Evolutionary conservation across 1,140 invertebrate genomes (phyloP), one percentile per base, ranked within the genome.

Genomic region (Vanessa tameamea): DNA sequence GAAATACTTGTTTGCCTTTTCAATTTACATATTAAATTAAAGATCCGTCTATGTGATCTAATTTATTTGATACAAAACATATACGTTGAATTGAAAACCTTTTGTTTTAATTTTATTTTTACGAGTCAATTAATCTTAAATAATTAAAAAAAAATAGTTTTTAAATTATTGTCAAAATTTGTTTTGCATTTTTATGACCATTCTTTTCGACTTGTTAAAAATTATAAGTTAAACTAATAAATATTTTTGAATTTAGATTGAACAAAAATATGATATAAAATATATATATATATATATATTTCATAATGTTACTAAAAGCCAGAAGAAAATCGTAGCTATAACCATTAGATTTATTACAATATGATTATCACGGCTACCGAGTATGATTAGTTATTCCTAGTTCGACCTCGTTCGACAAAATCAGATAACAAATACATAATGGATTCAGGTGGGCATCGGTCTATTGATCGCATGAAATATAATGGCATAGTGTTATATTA

Each of bases 351-450:
- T 57, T 57, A 57, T 57, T 57, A 57, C 20, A 57, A 20, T 57
- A 57, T 16, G 20, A 57, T 23, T 57, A 57, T 57, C 16, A 23
- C 20, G 53, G 16, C 20, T 57, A 57, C 53, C 23, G 23, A 23
- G 53, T 57, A 57, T 57, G 53, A 57, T 57, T 23, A 57, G 16
- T 23, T 23, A 57, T 57, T 57, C 20, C 53, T 57, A 57, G 20
- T 57, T 57, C 53, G 84, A 80, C 84, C 82, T 84, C 78, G 78
- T 81, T 81, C 77, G 79, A 57, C 53, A 23, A 7, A 80, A 84
- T 82, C 82, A 78, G 82, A 86, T 82, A 84, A 86, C 71, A 79
- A 80, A 83, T 84, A 43, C 37, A 43, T 43, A 80, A 83, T 83
- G 75, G 76, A 82, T 77, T 68, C 76, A 77, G 78, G 53, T 57